Conservation (phyloP, 2,888 invertebrate genomes). For the Synergus gifuensis region DNA sequence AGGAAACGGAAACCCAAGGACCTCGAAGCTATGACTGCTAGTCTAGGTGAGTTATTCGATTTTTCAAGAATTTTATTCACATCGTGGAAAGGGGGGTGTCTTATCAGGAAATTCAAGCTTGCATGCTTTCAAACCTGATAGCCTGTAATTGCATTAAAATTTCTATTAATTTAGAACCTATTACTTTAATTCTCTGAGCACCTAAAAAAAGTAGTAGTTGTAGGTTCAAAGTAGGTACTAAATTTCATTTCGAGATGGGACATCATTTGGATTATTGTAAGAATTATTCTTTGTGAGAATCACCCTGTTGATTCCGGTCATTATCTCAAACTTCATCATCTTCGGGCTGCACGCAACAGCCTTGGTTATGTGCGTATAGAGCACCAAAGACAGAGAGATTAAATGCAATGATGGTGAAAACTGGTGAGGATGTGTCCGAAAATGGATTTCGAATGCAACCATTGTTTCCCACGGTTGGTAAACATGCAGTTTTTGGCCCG, state of each 20-base stretch:
- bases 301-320: slow-evolving; percentile 1
- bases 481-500: slow-evolving; percentile 52
- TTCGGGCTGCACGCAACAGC: slow-evolving; percentile 11
- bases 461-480: slow-evolving; percentile 57
- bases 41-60: slow-evolving; percentile 84
- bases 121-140: no score
- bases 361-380: background rate
- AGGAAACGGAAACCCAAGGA: slow-evolving; percentile 96
- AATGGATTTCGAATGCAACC: slow-evolving; percentile 24
- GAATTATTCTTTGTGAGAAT: slow-evolving; percentile 7
- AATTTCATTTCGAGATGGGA: no score
- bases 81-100: no score
- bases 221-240: no score
- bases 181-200: no score
- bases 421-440: slow-evolving; percentile 5
- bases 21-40: slow-evolving; percentile 91
- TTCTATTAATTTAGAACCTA: no score
- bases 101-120: no score
- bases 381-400: background rate
- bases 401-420: slow-evolving; percentile 19
- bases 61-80: no score
- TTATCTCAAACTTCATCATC: slow-evolving; percentile 27
- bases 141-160: no score
- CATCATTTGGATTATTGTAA: background rate
- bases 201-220: no score